Conservation (phyloP, 2,888 invertebrate genomes). For the Mesorhabditis belari region DNA sequence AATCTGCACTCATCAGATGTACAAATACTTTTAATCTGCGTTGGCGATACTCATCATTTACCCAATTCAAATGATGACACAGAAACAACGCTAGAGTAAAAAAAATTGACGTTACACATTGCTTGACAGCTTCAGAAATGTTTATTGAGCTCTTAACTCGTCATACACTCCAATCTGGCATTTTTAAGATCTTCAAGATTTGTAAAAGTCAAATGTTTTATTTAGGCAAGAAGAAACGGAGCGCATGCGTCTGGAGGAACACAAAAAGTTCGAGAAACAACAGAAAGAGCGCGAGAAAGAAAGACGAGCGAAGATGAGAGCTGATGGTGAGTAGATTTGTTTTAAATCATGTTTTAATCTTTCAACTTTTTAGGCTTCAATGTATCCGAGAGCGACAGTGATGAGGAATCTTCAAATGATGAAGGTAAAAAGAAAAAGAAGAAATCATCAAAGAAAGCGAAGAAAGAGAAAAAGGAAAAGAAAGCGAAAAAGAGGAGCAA, state of each 20-base stretch:
- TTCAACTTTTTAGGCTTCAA: not conserved
- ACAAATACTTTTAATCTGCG: too few relatives aligned
- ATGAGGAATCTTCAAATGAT: constrained; percentile 1
- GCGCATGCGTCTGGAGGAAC: constrained; percentile 30
- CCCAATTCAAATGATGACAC: not conserved
- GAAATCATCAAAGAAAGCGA: constrained; percentile 21
- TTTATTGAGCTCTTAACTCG: too few relatives aligned
- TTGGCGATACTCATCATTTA: not conserved
- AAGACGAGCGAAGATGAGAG: constrained; percentile 10
- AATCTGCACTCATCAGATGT: too few relatives aligned
- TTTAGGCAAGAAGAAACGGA: constrained; percentile 26
- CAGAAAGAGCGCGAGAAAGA: constrained; percentile 27
- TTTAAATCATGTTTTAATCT: not conserved
- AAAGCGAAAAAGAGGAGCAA: constrained; percentile 20
- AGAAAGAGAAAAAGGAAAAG: constrained; percentile 18
- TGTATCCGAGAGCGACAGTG: not conserved
- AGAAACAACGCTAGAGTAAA: not conserved
- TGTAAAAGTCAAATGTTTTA: not conserved
- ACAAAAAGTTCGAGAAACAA: constrained; percentile 19
- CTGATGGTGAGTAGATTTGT: too few relatives aligned
- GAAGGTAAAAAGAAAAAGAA: constrained; percentile 19
- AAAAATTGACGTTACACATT: not conserved
- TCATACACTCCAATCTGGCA: not conserved
- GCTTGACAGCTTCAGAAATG: not conserved
- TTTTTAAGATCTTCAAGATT: not conserved